Conservation (phyloP, 2,113 vertebrate species). For the Tor tambroides region DNA sequence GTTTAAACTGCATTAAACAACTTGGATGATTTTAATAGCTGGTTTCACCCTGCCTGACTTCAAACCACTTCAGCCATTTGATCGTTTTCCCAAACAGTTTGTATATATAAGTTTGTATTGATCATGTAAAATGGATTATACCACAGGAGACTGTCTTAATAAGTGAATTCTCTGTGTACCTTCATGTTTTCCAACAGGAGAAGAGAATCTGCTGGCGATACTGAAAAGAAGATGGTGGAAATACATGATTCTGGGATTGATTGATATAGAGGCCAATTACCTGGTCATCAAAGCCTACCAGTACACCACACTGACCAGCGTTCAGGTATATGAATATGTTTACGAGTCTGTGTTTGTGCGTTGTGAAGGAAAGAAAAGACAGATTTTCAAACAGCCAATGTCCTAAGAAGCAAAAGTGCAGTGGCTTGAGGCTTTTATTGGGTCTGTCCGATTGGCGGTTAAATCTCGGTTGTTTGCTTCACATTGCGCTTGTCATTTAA, state of each 20-base stretch:
- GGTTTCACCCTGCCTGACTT: neutral
- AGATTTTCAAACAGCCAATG: neutral
- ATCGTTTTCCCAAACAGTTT: neutral
- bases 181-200: constrained; percentile 75
- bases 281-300: constrained; percentile 96
- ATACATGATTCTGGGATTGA: constrained; percentile 93
- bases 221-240: constrained; percentile 97
- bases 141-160: neutral
- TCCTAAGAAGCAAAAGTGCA: neutral
- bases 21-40: neutral
- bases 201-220: constrained; percentile 94
- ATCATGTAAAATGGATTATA: neutral
- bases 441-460: neutral
- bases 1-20: neutral
- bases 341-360: neutral
- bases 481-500: constrained; percentile 32
- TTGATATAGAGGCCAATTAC: constrained; percentile 96
- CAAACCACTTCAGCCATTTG: neutral
- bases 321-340: constrained; percentile 81
- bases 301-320: constrained; percentile 92
- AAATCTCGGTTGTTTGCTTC: constrained; percentile 19
- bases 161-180: neutral
- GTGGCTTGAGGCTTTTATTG: neutral
- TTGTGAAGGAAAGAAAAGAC: neutral
- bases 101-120: neutral